Base-by-base conservation (phyloP, 2,113 vertebrate genomes). In the Mungos mungo region DNA sequence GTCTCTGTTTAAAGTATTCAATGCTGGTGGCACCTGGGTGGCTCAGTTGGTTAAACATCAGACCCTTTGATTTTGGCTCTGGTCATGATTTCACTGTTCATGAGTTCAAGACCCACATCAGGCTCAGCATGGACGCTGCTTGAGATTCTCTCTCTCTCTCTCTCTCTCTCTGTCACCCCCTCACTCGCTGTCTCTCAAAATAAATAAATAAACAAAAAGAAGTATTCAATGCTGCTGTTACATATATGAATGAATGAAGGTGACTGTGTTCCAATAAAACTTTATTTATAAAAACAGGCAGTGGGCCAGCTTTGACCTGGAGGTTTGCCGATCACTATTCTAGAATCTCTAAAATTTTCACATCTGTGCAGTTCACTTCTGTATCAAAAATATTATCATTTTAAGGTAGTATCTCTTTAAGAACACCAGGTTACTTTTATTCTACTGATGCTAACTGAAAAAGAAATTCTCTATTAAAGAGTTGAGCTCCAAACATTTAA, bases 401-500 rank as follows among this genome's bases (percentile, higher is more conserved):
- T 27, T 45, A 93, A 88, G 31, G 1, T 41, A 83, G 2, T 47
- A 8, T 71, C 68, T 94, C 65, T 90, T 96, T 91, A 85, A 84
- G 18, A 88, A 76, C 35, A 50, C 16, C 69, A 88, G 5, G 45
- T 50, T 96, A 50, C 7, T 76, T 54, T 87, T 92, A 45, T 65
- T 88, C 41, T 76, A 83, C 9, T 19, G 5, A 85, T 2, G 7
- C 14, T 86, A 87, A 92, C 60, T 69, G 41, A 38, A 69, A 96
- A 95, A 86, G 14, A 93, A 94, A 74, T n/a, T 90, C 25, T 83
- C 80, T 92, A 13, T 25, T 31, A 90, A 54, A 72, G 63, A 97
- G 93, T 92, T 33, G 31, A 47, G 2, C 76, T 91, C 84, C 54
- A 66, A 96, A 96, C 29, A 89, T 91, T 97, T 88, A 94, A 96